Conservation (phyloP, 2,888 invertebrate genomes). For the Scaptomyza cyrtandrae region DNA sequence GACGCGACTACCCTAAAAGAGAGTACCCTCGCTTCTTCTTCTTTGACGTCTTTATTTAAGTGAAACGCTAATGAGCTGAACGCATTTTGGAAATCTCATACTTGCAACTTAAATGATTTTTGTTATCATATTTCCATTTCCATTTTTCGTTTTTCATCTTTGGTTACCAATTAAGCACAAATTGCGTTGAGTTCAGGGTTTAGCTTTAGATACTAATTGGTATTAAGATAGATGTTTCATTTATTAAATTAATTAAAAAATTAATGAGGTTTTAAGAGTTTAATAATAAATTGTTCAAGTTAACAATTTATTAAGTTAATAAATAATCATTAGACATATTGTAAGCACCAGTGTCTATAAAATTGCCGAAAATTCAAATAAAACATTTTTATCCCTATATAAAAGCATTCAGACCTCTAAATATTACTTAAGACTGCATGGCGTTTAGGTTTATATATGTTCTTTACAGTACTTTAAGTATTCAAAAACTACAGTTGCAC, state of each 20-base stretch:
- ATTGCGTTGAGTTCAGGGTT: conserved; percentile 10
- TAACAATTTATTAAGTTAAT: not conserved
- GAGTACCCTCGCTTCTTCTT: conserved; percentile 1
- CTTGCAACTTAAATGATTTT: conserved; percentile 9
- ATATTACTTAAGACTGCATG: too few relatives aligned
- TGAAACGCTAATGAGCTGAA: conserved; percentile 36
- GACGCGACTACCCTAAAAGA: conserved; percentile 15
- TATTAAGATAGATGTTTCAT: not conserved
- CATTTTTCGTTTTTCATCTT: conserved; percentile 22
- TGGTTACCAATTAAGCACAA: conserved; percentile 64
- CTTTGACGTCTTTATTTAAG: not conserved
- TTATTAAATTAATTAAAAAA: too few relatives aligned
- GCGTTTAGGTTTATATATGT: too few relatives aligned
- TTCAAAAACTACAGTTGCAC: too few relatives aligned
- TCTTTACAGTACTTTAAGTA: too few relatives aligned
- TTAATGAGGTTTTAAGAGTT: too few relatives aligned
- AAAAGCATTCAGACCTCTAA: too few relatives aligned
- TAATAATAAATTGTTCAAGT: too few relatives aligned
- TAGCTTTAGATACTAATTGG: conserved; percentile 31
- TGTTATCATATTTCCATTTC: conserved; percentile 4
- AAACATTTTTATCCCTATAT: too few relatives aligned
- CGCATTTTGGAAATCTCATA: conserved; percentile 12
- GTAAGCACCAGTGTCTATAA: not conserved
- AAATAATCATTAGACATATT: not conserved
- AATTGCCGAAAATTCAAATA: too few relatives aligned